Base-by-base conservation (phyloP, 2,113 vertebrate genomes). In the Prionailurus bengalensis region DNA sequence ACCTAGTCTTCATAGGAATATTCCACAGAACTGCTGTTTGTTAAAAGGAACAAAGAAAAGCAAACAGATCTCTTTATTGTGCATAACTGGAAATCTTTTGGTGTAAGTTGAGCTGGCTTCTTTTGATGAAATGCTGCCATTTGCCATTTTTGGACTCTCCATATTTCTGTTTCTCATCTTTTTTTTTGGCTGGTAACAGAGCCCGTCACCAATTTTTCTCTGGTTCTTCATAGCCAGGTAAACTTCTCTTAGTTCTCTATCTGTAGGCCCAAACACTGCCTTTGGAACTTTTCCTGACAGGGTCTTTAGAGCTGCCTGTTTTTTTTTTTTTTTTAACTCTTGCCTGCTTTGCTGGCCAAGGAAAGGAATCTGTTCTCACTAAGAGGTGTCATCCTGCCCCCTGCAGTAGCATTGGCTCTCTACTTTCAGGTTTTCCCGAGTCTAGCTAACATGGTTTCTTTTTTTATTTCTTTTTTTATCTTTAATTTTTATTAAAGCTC, bases 31-130 rank as follows among this genome's bases (percentile, higher is more conserved):
- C 2, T 70, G 68, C 48, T 93, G 65, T 66, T 93, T 48, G 36
- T 84, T 97, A 48, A 94, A 73, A 66, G 29, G 36, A 90, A 76
- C 13, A 97, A 92, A 90, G 74, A 73, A 80, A 95, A 82, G 29
- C 65, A 92, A 95, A 85, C 7, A 82, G 51, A 96, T 63, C 25
- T 33, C n/a, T 95, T 87, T 93, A 73, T 87, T 70, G 11, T 48
- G 31, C 7, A 31, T 65, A 51, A 7, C 87, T 88, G 48, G 23
- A 94, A 58, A 78, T 85, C 36, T 96, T 91, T 88, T 33, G 74
- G 2, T 88, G 4, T 90, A 39, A 84, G 27, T 39, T 84, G 81
- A 58, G 4, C 51, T 93, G 71, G 29, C 71, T 97, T 91, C n/a
- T 63, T 94, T 39, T 91, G 5, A 71, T 91, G 81, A 71, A 61